These are phyloP conservation scores for Drosophila obscura DNA, from an alignment of 1,140 invertebrate species.

Conservation along the genomic window DNA sequence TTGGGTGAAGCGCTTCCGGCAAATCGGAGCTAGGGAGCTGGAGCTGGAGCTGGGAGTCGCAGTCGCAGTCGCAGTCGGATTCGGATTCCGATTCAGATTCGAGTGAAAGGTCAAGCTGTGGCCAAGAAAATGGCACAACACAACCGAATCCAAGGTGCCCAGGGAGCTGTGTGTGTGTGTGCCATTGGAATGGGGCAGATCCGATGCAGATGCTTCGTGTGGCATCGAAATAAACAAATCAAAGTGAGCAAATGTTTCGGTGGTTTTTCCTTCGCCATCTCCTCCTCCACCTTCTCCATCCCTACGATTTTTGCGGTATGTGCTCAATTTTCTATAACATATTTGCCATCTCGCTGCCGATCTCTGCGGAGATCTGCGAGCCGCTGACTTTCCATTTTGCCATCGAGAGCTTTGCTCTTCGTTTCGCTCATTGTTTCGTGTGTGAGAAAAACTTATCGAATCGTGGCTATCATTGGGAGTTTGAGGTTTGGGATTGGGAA, in stretches of 20 bases:
- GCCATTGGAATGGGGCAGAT: constrained; percentile 34
- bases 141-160: constrained; percentile 44
- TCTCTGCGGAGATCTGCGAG: constrained; percentile 62
- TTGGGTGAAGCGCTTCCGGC: constrained; percentile 79
- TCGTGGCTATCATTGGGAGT: constrained; percentile 60
- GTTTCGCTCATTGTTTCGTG: constrained; percentile 58
- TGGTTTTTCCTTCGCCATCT: constrained; percentile 9
- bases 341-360: constrained; percentile 68
- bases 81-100: constrained; percentile 1
- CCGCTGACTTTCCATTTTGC: constrained; percentile 77
- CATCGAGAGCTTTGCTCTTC: constrained; percentile 25
- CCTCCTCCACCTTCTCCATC: not conserved
- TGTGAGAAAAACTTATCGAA: constrained; percentile 78
- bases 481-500: constrained; percentile 17
- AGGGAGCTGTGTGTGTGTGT: constrained; percentile 58
- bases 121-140: constrained; percentile 60
- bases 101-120: constrained; percentile 76
- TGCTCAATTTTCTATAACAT: constrained; percentile 81
- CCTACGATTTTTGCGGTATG: constrained; percentile 66
- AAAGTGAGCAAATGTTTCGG: constrained; percentile 72
- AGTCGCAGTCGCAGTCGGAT: constrained; percentile 1
- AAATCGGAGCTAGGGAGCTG: constrained; percentile 51
- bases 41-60: constrained; percentile 1
- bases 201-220: constrained; percentile 51
- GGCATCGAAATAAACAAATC: constrained; percentile 78